These are phyloP conservation scores for Eulacestoma nigropectus DNA, from an alignment of 2,113 vertebrate genomes.

Conservation along the genomic window DNA sequence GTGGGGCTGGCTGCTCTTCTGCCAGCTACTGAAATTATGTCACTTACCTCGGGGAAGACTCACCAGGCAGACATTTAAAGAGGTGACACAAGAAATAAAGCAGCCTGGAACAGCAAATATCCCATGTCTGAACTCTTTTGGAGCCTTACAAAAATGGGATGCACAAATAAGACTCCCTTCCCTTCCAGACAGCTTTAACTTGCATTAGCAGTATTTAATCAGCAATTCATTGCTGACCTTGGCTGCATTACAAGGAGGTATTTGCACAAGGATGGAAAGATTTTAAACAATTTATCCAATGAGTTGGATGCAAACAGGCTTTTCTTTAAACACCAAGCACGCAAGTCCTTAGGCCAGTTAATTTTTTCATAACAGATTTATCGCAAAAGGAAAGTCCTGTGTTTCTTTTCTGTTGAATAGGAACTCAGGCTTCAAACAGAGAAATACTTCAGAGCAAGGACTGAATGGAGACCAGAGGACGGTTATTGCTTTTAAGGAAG, in stretches of 20 bases:
- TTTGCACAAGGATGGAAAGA: not conserved
- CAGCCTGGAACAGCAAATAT: not conserved
- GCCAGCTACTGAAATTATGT: not conserved
- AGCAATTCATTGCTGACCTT: slow-evolving; percentile 4
- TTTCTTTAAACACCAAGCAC: slow-evolving; percentile 18
- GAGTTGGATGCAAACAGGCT: not conserved
- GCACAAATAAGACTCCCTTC: not conserved
- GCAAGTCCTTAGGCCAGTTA: not conserved
- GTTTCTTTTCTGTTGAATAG: slow-evolving; percentile 7
- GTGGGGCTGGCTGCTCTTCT: not conserved
- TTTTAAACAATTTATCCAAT: slow-evolving; percentile 14
- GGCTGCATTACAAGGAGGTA: not conserved
- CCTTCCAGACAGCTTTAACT: not conserved
- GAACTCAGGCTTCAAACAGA: slow-evolving; percentile 5
- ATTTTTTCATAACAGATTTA: slow-evolving; percentile 42
- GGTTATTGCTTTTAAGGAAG: not conserved
- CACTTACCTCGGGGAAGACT: not conserved
- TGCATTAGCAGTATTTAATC: not conserved
- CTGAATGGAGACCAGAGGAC: not conserved
- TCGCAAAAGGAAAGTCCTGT: not conserved
- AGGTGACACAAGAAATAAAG: not conserved
- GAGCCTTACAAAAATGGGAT: not conserved
- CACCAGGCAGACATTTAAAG: not conserved
- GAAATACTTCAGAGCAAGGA: not conserved
- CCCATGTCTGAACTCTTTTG: not conserved